phyloP scores from a whole-genome alignment of 2,888 invertebrate genomes.

The Polyploca ridens region DNA sequence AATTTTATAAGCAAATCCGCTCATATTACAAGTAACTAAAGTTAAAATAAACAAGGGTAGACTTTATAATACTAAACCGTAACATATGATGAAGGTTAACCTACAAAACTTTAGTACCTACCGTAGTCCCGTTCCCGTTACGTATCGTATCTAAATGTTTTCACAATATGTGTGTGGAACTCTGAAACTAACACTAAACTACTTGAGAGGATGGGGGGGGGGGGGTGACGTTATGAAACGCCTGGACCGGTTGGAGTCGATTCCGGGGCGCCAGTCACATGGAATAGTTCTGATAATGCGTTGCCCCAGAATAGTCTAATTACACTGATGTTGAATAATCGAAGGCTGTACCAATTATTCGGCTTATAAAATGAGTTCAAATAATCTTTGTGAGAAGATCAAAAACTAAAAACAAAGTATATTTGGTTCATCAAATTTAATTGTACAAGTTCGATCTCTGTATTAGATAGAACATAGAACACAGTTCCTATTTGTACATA shows the following conservation, averaged over 20 bases:
- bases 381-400: too few relatives aligned
- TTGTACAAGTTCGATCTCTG: too few relatives aligned
- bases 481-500: too few relatives aligned
- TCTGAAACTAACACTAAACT: not conserved
- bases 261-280: not conserved
- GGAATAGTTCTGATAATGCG: not conserved
- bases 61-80: not conserved
- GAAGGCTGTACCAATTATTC: not conserved
- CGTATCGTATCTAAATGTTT: not conserved
- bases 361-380: too few relatives aligned
- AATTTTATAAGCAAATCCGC: not conserved
- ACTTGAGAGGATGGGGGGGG: not conserved
- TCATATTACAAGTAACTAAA: not conserved
- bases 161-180: not conserved
- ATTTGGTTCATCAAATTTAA: too few relatives aligned
- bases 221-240: not conserved
- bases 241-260: not conserved
- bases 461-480: too few relatives aligned
- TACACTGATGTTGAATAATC: too few relatives aligned
- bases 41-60: not conserved
- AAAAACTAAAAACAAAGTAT: too few relatives aligned
- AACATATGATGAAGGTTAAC: not conserved
- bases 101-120: not conserved
- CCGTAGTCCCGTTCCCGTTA: not conserved
- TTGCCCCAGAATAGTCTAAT: not conserved